These are phyloP conservation scores for Bellardia bayeri DNA, from an alignment of 2,888 invertebrate genomes.

Conservation along the genomic window DNA sequence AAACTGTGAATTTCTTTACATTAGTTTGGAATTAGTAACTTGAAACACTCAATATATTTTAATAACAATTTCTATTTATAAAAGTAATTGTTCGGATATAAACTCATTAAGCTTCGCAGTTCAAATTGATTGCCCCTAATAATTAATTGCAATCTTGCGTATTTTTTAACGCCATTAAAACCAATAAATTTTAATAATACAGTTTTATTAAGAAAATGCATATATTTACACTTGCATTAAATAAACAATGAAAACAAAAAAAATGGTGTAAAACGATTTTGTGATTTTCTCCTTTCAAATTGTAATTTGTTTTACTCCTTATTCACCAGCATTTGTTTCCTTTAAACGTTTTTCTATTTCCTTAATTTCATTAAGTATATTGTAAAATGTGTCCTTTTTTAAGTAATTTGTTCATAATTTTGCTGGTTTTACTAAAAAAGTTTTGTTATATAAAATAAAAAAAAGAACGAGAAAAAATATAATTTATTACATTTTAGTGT, in stretches of 20 bases:
- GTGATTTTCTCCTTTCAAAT: conserved; percentile 12
- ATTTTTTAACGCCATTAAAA: background rate
- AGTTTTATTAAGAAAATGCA: conserved; percentile 20
- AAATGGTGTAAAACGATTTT: conserved; percentile 12
- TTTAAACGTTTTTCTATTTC: background rate
- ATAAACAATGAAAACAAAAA: conserved; percentile 7
- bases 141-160: conserved; percentile 5
- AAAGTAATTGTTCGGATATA: too few relatives aligned
- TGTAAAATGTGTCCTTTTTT: background rate
- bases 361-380: background rate
- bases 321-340: background rate
- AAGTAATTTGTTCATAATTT: conserved; percentile 51
- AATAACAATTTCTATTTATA: too few relatives aligned
- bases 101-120: too few relatives aligned
- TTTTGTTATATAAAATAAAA: conserved; percentile 1
- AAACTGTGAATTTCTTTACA: too few relatives aligned
- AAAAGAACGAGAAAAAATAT: background rate
- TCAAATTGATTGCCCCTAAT: background rate
- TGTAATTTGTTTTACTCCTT: background rate
- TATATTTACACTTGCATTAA: background rate
- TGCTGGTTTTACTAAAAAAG: background rate
- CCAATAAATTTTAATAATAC: conserved; percentile 29
- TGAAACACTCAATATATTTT: too few relatives aligned
- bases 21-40: too few relatives aligned
- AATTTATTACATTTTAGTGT: conserved; percentile 48